Base-by-base conservation (phyloP, 2,113 vertebrate genomes). In the Chloropsis hardwickii region DNA sequence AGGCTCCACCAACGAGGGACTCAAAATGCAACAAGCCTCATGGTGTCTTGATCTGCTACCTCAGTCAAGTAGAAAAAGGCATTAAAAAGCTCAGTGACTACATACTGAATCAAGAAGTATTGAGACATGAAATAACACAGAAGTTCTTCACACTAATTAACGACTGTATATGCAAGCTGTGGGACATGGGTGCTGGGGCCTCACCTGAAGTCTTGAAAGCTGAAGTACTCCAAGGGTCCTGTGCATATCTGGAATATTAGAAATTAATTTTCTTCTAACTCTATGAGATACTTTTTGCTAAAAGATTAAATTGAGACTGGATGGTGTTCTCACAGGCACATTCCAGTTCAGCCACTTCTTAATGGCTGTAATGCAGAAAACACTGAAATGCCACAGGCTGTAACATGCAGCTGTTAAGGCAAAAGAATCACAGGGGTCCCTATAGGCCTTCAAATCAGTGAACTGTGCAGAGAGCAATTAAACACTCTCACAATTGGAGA, bases 381-480 rank as follows among this genome's bases (percentile, higher is more conserved):
- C 56, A 44, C 33, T 35, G 92, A 84, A 91, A 76, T 60, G 57
- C 65, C 94, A 83, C 61, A 28, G 93, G 40, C 83, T 95, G 72
- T 35, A n/a, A 62, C 5, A 7, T 6, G 71, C 92, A 96, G 92
- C 86, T 95, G 92, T 84, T 94, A 76, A 81, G 88, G 92, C 80
- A 86, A 81, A 73, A 48, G 77, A 70, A 92, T 93, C 60, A 39
- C 82, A 20, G 76, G 37, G 51, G 72, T 86, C 92, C 73, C 94
- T 19, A 6, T 0, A 54, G 94, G 51, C 64, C 76, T 58, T 77
- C 56, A 94, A 92, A 84, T 66, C 94, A 86, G 51, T 56, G 80
- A 92, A 74, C 64, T 74, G 81, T 70, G 81, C 83, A 90, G 58
- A 92, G 33, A 88, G 91, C 88, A 95, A 91, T 89, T 88, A 94